phyloP scores from a whole-genome alignment of 1,140 invertebrate species.

The Aplysia californica region DNA sequence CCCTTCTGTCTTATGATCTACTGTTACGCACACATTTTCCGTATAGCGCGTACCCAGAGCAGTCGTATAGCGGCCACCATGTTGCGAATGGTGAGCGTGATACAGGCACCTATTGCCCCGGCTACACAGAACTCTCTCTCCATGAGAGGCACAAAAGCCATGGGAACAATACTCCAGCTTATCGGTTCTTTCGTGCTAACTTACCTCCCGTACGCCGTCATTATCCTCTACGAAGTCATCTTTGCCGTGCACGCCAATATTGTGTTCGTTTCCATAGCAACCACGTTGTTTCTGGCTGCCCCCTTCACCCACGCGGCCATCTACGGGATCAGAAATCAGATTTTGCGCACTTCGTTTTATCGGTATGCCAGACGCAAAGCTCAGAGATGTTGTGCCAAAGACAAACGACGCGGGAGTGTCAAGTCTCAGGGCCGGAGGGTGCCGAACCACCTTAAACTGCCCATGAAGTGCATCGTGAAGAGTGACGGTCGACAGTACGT shows the following conservation, averaged over 20 bases:
- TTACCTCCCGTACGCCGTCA: conserved; percentile 51
- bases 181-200: conserved; percentile 53
- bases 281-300: conserved; percentile 50
- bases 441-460: conserved; percentile 27
- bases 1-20: conserved; percentile 51
- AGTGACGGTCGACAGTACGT: conserved; percentile 17
- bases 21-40: conserved; percentile 56
- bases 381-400: conserved; percentile 45
- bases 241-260: conserved; percentile 28
- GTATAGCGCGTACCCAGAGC: conserved; percentile 55
- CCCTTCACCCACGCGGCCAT: conserved; percentile 52
- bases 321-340: conserved; percentile 54
- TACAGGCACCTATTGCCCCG: conserved; percentile 52
- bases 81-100: conserved; percentile 56
- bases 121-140: conserved; percentile 36
- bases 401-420: conserved; percentile 45
- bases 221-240: conserved; percentile 40
- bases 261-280: conserved; percentile 40
- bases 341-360: conserved; percentile 49
- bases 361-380: conserved; percentile 42
- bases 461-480: conserved; percentile 22
- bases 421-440: conserved; percentile 36
- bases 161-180: conserved; percentile 54
- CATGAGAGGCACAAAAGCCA: conserved; percentile 53
- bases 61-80: conserved; percentile 57